Percentiles rank a stretch among this genome's conserved stretches.
Conservation (phyloP, 2,113 vertebrate species). For the Danio rerio region GRCz12tu NC_133185.1:35738001-35738500, state of each 20-base stretch:
- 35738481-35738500: too few relatives aligned
- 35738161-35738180: conserved; percentile 39
- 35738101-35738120: conserved; percentile 4
- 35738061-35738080: background rate
- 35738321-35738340: conserved; percentile 40
- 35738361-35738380: background rate
- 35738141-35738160: conserved; percentile 44
- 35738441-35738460: too few relatives aligned
- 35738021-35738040: conserved; percentile 11
- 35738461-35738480: too few relatives aligned
- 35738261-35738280: conserved; percentile 60
- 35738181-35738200: conserved; percentile 55
- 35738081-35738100: background rate
- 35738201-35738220: conserved; percentile 47
- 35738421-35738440: background rate
- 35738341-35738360: conserved; percentile 4
- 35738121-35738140: conserved; percentile 28
- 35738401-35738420: background rate
- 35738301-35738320: conserved; percentile 49
- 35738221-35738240: conserved; percentile 52
- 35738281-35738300: conserved; percentile 54
- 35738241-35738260: conserved; percentile 50
- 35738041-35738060: background rate
- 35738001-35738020: background rate
- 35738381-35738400: background rate